Percentiles rank a stretch among this genome's conserved stretches.
Evolutionary conservation across 2,797 vertebrate genomes (phyloP).

Genomic region (Darevskia mixta): DNA sequence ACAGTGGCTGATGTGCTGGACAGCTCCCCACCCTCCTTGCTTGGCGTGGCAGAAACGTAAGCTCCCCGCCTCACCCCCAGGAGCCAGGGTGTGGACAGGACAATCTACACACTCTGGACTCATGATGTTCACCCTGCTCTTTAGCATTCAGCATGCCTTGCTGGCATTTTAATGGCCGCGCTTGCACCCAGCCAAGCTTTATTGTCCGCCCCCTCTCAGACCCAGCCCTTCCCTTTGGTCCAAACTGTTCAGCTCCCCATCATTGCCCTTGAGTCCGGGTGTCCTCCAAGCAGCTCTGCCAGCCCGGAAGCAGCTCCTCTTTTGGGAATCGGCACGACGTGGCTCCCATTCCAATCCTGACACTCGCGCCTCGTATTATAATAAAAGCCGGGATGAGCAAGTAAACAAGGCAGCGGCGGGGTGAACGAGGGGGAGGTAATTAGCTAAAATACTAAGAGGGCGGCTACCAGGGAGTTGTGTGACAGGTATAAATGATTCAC

Average conservation of each 20-base stretch:
- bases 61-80: background rate
- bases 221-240: slow-evolving; percentile 53
- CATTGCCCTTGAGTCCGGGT: slow-evolving; percentile 62
- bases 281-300: slow-evolving; percentile 33
- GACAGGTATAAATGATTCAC: slow-evolving; percentile 35
- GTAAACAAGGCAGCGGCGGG: background rate
- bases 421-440: slow-evolving; percentile 49
- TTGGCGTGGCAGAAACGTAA: background rate
- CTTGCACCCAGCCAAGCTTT: slow-evolving; percentile 18
- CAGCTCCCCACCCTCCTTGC: background rate
- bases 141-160: slow-evolving; percentile 46
- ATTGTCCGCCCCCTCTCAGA: background rate
- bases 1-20: background rate
- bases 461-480: background rate
- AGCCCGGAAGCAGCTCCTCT: slow-evolving; percentile 42
- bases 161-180: background rate
- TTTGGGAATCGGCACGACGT: slow-evolving; percentile 50
- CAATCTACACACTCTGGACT: background rate
- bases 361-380: slow-evolving; percentile 31
- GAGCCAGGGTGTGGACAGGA: too few species aligned
- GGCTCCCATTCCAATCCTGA: slow-evolving; percentile 54
- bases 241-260: slow-evolving; percentile 48
- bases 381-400: background rate
- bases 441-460: slow-evolving; percentile 39
- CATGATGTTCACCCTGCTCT: background rate